These are phyloP conservation scores for Falcunculus frontatus DNA, from an alignment of 2,113 vertebrate genomes.

Conservation along the genomic window DNA sequence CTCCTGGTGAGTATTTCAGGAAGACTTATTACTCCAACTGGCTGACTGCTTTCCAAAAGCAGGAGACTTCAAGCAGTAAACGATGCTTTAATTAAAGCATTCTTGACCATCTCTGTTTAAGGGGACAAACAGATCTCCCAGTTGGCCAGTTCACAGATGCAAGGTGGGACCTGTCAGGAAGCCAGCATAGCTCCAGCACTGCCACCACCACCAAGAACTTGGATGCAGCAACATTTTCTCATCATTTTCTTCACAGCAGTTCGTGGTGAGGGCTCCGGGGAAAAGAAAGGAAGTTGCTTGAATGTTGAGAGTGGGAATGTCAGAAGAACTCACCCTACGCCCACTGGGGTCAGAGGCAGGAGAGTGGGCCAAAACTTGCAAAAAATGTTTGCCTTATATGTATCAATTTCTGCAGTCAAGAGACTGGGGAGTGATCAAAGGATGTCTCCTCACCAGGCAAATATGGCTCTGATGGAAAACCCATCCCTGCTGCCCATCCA, in stretches of 20 bases:
- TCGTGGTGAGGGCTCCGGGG: constrained; percentile 16
- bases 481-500: background rate
- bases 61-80: background rate
- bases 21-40: background rate
- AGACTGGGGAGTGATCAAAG: background rate
- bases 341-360: constrained; percentile 35
- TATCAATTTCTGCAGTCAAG: background rate
- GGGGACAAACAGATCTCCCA: background rate
- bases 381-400: background rate
- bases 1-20: background rate
- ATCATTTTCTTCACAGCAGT: background rate
- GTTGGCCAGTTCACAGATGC: background rate
- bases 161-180: background rate
- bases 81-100: background rate
- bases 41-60: background rate
- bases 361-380: background rate
- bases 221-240: background rate
- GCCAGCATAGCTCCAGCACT: background rate
- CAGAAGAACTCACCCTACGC: background rate
- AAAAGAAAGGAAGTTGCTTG: constrained; percentile 41
- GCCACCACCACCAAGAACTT: background rate
- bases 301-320: constrained; percentile 16
- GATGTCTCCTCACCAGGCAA: background rate
- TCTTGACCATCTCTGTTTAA: background rate
- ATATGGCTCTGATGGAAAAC: background rate